phyloP scores from a whole-genome alignment of 1,140 invertebrate species.

The Lepidurus apus region DNA sequence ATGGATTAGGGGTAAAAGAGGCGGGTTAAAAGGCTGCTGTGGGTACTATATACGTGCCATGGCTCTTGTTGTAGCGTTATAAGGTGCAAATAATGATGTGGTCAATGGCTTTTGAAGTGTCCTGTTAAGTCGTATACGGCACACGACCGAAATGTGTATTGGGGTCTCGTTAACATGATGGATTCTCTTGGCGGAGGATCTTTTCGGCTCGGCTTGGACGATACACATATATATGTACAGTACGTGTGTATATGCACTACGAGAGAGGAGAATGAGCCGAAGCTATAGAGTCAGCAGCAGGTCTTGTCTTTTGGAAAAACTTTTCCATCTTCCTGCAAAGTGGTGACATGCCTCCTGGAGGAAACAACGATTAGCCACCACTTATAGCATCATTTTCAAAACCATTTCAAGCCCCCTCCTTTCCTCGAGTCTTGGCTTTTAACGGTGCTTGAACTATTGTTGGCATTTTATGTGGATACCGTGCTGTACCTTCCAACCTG shows the following conservation, averaged over 20 bases:
- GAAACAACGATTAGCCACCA: conserved; percentile 13
- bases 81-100: conserved; percentile 10
- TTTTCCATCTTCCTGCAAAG: conserved; percentile 10
- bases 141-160: conserved; percentile 14
- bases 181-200: not conserved
- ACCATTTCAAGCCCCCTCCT: conserved; percentile 15
- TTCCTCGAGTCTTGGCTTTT: not conserved
- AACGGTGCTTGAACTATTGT: not conserved
- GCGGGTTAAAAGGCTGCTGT: not conserved
- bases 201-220: not conserved
- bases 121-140: conserved; percentile 2
- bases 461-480: not conserved
- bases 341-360: conserved; percentile 17
- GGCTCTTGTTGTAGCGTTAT: conserved; percentile 3
- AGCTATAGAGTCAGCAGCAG: not conserved
- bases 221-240: not conserved
- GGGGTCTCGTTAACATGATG: conserved; percentile 14
- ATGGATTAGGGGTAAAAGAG: conserved; percentile 18
- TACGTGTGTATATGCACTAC: no score
- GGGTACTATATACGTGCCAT: not conserved
- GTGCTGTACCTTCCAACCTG: not conserved
- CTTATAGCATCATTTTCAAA: conserved; percentile 15
- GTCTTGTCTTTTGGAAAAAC: not conserved
- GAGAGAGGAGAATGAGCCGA: not conserved
- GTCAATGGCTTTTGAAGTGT: conserved; percentile 19